phyloP scores from a whole-genome alignment of 1,140 invertebrate genomes.

The Chymomyza costata region DNA sequence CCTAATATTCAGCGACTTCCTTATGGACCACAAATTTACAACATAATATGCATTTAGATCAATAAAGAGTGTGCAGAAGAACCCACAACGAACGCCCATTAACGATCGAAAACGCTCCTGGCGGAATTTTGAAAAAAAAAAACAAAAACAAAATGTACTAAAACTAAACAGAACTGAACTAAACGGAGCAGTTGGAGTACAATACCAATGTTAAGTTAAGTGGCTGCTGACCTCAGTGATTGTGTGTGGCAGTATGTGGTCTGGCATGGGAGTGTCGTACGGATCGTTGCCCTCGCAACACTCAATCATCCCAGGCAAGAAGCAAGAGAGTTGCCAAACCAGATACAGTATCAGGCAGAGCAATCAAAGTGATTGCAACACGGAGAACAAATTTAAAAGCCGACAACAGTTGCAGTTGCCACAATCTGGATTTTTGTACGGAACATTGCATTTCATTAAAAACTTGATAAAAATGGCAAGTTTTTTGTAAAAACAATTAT shows the following conservation, averaged over 20 bases:
- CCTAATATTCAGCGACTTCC: too few species aligned
- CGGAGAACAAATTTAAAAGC: constrained; percentile 71
- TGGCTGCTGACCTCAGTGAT: constrained; percentile 49
- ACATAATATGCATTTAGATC: too few species aligned
- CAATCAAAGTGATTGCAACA: constrained; percentile 68
- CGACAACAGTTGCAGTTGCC: constrained; percentile 55
- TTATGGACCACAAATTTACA: too few species aligned
- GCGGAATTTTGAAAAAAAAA: too few species aligned
- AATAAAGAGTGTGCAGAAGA: too few species aligned
- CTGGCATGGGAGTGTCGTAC: constrained; percentile 42
- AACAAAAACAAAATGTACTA: constrained; percentile 16
- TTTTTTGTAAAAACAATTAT: too few species aligned
- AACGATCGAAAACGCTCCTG: constrained; percentile 20
- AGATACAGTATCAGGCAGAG: constrained; percentile 1
- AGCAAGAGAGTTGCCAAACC: not conserved
- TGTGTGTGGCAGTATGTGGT: constrained; percentile 18
- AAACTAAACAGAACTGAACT: too few species aligned
- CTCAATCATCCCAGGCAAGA: constrained; percentile 7
- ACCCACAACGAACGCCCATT: constrained; percentile 26
- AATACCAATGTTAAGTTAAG: constrained; percentile 28
- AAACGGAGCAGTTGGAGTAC: constrained; percentile 19
- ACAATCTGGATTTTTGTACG: too few species aligned
- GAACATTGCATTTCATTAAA: too few species aligned
- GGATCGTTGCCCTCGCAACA: constrained; percentile 27
- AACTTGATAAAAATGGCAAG: too few species aligned